Evolutionary conservation across 92 coral and sea anemone species (phyloP).

Genomic region (Plumapathes pennacea): DNA sequence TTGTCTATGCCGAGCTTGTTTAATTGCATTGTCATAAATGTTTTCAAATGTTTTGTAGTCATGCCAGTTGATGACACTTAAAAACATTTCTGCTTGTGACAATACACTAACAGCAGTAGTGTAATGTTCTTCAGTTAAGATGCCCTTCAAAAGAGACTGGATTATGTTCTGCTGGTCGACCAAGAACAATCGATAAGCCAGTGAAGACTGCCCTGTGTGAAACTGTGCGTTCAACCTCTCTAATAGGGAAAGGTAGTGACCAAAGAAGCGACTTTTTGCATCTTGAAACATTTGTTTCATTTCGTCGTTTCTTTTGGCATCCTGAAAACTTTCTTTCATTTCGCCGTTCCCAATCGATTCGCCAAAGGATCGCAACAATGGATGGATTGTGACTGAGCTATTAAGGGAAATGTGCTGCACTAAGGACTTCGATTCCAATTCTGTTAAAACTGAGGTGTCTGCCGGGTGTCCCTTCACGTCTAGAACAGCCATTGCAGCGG

Average conservation of each 20-base stretch:
- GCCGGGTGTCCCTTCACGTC: neutral
- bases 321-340: no score
- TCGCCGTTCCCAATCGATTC: slow-evolving; percentile 20
- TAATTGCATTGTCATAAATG: slow-evolving; percentile 11
- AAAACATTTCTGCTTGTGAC: slow-evolving; percentile 16
- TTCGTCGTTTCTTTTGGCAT: slow-evolving; percentile 14
- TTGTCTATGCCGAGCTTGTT: neutral
- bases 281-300: slow-evolving; percentile 5
- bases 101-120: slow-evolving; percentile 2
- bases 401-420: neutral
- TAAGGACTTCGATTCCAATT: slow-evolving; percentile 15
- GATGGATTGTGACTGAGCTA: slow-evolving; percentile 11
- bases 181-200: slow-evolving; percentile 11
- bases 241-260: slow-evolving; percentile 1
- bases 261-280: slow-evolving; percentile 2
- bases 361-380: slow-evolving; percentile 20
- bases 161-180: slow-evolving; percentile 11
- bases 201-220: slow-evolving; percentile 2
- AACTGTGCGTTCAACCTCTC: slow-evolving; percentile 16
- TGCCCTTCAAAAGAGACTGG: neutral
- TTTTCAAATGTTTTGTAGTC: neutral
- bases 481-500: slow-evolving; percentile 26
- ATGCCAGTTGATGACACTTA: neutral
- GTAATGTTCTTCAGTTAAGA: neutral
- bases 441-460: neutral